Evolutionary conservation across 2,113 vertebrate genomes (phyloP).

Genomic region (Trichomycterus rosablanca): DNA sequence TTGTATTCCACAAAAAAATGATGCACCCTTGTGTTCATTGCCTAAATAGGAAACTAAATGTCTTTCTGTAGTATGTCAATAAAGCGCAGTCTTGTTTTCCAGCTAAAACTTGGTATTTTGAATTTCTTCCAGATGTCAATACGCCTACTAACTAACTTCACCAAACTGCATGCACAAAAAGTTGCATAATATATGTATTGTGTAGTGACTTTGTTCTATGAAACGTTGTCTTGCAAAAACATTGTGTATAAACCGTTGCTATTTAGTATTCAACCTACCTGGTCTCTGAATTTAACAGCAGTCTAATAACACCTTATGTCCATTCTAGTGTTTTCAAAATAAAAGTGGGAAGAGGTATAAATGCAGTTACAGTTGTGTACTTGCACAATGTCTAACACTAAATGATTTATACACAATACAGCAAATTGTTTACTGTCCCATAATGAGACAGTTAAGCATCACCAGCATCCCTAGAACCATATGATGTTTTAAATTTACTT

Average conservation of each 20-base stretch:
- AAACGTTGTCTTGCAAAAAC: too few species aligned
- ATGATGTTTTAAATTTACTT: slow-evolving; percentile 49
- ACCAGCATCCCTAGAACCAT: slow-evolving; percentile 38
- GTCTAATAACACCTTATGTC: too few species aligned
- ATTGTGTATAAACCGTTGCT: slow-evolving; percentile 48
- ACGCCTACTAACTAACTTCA: slow-evolving; percentile 56
- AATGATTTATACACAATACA: slow-evolving; percentile 48
- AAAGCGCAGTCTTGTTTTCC: slow-evolving; percentile 96
- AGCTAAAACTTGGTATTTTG: slow-evolving; percentile 87
- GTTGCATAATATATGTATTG: slow-evolving; percentile 30
- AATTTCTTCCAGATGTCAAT: slow-evolving; percentile 72
- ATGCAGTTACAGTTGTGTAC: too few species aligned
- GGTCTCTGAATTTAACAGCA: too few species aligned
- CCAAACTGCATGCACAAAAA: slow-evolving; percentile 28
- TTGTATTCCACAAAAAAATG: slow-evolving; percentile 79
- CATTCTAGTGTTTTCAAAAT: too few species aligned
- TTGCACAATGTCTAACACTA: not conserved
- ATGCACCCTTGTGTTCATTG: slow-evolving; percentile 86
- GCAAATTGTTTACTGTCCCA: slow-evolving; percentile 18
- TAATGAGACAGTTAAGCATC: slow-evolving; percentile 20
- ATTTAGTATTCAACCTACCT: slow-evolving; percentile 13
- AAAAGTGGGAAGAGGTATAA: too few species aligned
- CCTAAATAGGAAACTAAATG: slow-evolving; percentile 94
- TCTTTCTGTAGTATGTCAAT: slow-evolving; percentile 91
- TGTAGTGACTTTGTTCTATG: too few species aligned